A percentile compares a stretch with the other conserved stretches of the same genome.
phyloP scores from a whole-genome alignment of 2,888 invertebrate genomes.

The Clistopyga incitator region DNA sequence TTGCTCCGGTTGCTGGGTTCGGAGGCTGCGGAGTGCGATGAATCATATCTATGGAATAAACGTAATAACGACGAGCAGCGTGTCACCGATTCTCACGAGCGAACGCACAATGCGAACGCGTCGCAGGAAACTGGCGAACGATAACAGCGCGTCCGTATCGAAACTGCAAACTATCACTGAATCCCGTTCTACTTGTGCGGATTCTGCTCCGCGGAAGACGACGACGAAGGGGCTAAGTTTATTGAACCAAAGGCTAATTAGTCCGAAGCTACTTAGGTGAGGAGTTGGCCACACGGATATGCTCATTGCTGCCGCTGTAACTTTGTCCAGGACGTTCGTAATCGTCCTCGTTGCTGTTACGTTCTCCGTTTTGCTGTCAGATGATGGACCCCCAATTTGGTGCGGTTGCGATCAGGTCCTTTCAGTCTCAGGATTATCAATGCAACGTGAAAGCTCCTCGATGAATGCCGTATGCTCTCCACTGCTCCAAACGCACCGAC shows the following conservation, averaged over 20 bases:
- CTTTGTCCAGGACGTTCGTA: conserved; percentile 41
- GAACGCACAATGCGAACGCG: not conserved
- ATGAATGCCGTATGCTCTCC: conserved; percentile 7
- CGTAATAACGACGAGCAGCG: conserved; percentile 1
- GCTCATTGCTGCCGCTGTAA: conserved; percentile 51
- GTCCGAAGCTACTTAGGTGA: conserved; percentile 56
- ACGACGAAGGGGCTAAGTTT: conserved; percentile 64
- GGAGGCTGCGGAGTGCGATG: not conserved
- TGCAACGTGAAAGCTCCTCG: conserved; percentile 36
- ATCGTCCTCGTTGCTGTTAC: conserved; percentile 16
- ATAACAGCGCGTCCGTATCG: conserved; percentile 20
- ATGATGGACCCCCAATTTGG: conserved; percentile 1
- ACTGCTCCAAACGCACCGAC: not conserved
- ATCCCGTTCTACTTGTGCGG: conserved; percentile 8
- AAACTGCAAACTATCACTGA: conserved; percentile 7
- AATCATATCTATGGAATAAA: not conserved
- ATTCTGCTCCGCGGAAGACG: conserved; percentile 21
- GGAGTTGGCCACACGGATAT: conserved; percentile 66
- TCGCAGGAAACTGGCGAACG: conserved; percentile 17
- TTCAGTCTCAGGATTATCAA: conserved; percentile 49
- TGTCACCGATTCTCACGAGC: conserved; percentile 17
- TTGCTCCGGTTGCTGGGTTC: not conserved
- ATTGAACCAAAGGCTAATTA: conserved; percentile 70
- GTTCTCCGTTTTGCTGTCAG: conserved; percentile 11
- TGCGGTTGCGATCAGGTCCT: conserved; percentile 27